These are phyloP conservation scores for Cydia splendana DNA, from an alignment of 1,140 invertebrate species.

Conservation along the genomic window DNA sequence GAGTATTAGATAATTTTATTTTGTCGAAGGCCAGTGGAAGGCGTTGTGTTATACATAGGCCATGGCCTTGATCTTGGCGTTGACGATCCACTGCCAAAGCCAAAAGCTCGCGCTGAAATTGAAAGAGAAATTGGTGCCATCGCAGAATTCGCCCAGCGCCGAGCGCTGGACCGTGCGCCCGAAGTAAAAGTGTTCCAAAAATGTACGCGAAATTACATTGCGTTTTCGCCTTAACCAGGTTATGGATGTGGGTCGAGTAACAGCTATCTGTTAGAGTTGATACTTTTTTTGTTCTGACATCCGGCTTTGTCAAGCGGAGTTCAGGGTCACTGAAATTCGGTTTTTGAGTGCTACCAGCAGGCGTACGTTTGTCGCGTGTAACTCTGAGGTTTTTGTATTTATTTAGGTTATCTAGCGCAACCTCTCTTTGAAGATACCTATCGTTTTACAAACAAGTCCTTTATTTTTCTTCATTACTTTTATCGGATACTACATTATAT, in stretches of 20 bases:
- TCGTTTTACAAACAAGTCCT: background rate
- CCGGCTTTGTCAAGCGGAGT: slow-evolving; percentile 50
- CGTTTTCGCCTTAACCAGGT: slow-evolving; percentile 76
- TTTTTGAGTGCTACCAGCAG: background rate
- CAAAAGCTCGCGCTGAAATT: slow-evolving; percentile 44
- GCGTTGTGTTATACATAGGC: background rate
- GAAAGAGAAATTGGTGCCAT: slow-evolving; percentile 79
- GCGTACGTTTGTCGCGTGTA: slow-evolving; percentile 21
- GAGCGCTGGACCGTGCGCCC: slow-evolving; percentile 51
- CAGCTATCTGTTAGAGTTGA: slow-evolving; percentile 71
- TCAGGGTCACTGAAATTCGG: slow-evolving; percentile 60
- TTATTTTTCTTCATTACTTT: background rate
- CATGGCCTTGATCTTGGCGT: slow-evolving; percentile 23
- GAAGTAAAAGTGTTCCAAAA: slow-evolving; percentile 79
- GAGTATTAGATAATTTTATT: background rate
- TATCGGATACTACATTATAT: background rate
- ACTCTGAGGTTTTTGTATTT: background rate
- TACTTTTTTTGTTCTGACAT: slow-evolving; percentile 60
- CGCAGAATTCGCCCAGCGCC: slow-evolving; percentile 55
- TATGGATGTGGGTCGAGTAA: slow-evolving; percentile 75
- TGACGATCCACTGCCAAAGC: slow-evolving; percentile 5
- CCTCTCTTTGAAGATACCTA: background rate
- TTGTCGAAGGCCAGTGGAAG: background rate
- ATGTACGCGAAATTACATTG: slow-evolving; percentile 78
- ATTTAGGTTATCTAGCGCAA: slow-evolving; percentile 1